Percentiles rank a stretch among this genome's conserved stretches.
phyloP scores from a whole-genome alignment of 2,797 vertebrate genomes.

The Hirundo rustica region DNA sequence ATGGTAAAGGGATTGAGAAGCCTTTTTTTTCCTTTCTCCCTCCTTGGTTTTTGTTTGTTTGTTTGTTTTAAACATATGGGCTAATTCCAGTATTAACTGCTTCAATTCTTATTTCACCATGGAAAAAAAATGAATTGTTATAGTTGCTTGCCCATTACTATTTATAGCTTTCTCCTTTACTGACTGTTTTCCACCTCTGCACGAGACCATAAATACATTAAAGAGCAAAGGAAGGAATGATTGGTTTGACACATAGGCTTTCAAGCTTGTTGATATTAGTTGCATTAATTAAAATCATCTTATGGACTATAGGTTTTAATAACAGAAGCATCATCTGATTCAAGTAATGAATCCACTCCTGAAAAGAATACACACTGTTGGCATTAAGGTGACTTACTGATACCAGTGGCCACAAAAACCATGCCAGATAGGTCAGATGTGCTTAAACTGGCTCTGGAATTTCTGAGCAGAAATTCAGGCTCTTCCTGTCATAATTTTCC shows the following conservation, averaged over 20 bases:
- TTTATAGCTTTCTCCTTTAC: background rate
- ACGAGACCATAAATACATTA: background rate
- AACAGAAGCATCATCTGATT: background rate
- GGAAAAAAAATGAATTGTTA: background rate
- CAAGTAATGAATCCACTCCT: background rate
- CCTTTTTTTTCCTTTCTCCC: rapidly evolving
- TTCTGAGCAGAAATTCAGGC: background rate
- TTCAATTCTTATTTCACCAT: background rate
- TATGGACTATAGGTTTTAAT: background rate
- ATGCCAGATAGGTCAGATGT: background rate
- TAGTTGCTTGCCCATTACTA: background rate
- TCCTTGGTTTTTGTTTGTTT: background rate
- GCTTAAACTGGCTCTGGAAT: background rate
- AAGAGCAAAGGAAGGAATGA: background rate
- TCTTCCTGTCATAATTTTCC: background rate
- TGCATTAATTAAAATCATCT: slow-evolving; percentile 9
- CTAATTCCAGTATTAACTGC: background rate
- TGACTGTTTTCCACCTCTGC: background rate
- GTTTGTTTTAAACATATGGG: background rate
- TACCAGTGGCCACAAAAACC: background rate
- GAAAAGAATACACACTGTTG: background rate
- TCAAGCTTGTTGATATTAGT: background rate
- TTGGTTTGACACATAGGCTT: background rate
- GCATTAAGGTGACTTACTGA: background rate
- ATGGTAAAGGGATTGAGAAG: background rate